phyloP scores from a whole-genome alignment of 2,888 invertebrate species.

The Spodoptera exigua region DNA sequence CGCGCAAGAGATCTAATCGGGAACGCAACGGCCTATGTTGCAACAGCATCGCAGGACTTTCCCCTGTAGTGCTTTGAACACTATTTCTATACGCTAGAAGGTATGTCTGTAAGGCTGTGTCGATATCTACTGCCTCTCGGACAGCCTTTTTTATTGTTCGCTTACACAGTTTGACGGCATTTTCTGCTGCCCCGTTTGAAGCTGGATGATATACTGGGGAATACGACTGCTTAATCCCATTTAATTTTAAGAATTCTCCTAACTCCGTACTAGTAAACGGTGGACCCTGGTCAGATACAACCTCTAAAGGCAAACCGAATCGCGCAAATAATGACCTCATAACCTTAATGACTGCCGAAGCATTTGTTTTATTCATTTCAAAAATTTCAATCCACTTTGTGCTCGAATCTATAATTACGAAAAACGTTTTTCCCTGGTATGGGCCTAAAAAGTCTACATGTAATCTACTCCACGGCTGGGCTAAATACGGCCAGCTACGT shows the following conservation, averaged over 20 bases:
- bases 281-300: slow-evolving; percentile 5
- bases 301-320: slow-evolving; percentile 6
- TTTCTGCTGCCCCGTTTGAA: slow-evolving; percentile 32
- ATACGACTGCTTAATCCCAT: background rate
- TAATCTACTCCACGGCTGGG: background rate
- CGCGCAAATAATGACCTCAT: background rate
- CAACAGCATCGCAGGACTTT: slow-evolving; percentile 27
- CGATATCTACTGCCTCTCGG: slow-evolving; percentile 14
- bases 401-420: background rate
- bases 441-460: background rate
- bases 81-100: slow-evolving; percentile 24
- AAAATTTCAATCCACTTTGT: background rate
- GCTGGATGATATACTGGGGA: slow-evolving; percentile 8
- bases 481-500: background rate
- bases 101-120: slow-evolving; percentile 22
- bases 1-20: slow-evolving; percentile 22
- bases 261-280: slow-evolving; percentile 4
- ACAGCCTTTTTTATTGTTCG: slow-evolving; percentile 10
- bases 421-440: background rate
- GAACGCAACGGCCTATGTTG: slow-evolving; percentile 21
- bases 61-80: slow-evolving; percentile 1
- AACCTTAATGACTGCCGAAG: background rate
- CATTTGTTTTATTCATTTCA: slow-evolving; percentile 4
- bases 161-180: slow-evolving; percentile 20
- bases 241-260: background rate